These are phyloP conservation scores for Halcyon leucocephala DNA, from an alignment of 2,797 vertebrate species.

Conservation along the genomic window DNA sequence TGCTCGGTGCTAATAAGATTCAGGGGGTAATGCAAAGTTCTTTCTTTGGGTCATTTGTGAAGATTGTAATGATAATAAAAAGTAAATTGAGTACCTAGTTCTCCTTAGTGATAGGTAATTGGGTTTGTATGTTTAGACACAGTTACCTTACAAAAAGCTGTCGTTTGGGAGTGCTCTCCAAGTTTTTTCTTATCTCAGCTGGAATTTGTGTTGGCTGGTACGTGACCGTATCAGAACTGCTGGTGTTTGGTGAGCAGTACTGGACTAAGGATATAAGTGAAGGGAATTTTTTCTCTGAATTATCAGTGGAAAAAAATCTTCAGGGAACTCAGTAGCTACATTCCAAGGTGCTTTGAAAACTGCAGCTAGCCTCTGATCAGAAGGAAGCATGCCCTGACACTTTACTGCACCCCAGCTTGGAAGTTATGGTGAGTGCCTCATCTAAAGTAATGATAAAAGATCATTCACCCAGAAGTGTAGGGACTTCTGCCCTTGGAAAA, in stretches of 20 bases:
- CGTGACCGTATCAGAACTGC: background rate
- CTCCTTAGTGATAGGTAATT: background rate
- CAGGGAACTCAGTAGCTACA: background rate
- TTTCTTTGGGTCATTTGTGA: background rate
- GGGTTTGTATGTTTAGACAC: background rate
- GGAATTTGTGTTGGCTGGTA: background rate
- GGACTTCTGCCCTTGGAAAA: background rate
- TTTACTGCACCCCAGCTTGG: background rate
- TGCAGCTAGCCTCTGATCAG: background rate
- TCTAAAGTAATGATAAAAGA: background rate
- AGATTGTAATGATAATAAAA: background rate
- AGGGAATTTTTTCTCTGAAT: background rate
- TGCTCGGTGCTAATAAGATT: background rate
- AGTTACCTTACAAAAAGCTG: background rate
- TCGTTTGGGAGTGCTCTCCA: background rate
- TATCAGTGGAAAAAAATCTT: background rate
- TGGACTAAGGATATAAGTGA: background rate
- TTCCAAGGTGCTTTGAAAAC: background rate
- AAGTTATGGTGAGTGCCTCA: background rate
- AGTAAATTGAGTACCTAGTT: background rate
- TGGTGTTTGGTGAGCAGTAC: background rate
- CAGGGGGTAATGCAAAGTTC: background rate
- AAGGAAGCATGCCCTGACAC: background rate
- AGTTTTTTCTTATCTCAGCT: background rate
- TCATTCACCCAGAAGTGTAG: background rate